Evolutionary conservation across 2,888 invertebrate genomes (phyloP), one percentile per base, ranked within the genome.

Genomic region (Agonopterix subpropinquella): DNA sequence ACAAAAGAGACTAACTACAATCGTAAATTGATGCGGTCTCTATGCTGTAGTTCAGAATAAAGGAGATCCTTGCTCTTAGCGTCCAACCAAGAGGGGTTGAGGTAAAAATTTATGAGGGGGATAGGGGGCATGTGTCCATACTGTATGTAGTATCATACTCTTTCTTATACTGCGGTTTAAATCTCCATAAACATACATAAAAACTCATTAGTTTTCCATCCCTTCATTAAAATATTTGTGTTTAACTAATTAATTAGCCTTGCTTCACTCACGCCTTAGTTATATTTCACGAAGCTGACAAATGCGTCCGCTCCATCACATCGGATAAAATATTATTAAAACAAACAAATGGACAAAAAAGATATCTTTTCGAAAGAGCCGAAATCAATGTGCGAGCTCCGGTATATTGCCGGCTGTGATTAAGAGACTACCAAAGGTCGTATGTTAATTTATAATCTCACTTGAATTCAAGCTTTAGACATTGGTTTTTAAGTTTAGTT

Each of bases 261-360:
- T 68, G 55, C 75, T 76, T 76, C 73, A 65, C 67, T 69, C 69
- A 73, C 67, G 73, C 72, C 78, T 64, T 69, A 69, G 76, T 74
- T 76, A 86, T 84, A 84, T 80, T 78, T 85, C 77, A 85, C 75
- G 65, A 65, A 74, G 65, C 81, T 87, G 87, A 88, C 87, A 88
- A 88, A 88, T 88, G 88, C 74, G 77, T 72, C 73, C 86, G 74
- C 72, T 88, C 88, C 86, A 85, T 87, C 87, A 87, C 77, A 77
- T 69, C 80, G 70, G 83, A 86, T 87, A 86, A 88, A 86, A 86
- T 87, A 87, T 88, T 87, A 85, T 83, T 87, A 86, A 88, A 88
- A 88, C 88, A 88, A 88, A 87, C 86, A 88, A 86, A 85, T 74
- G 78, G 73, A 86, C 78, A 85, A 86, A 87, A 87, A 87, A 83